Evolutionary conservation across 2,888 invertebrate genomes (phyloP).

Genomic region (Agrochola circellaris): DNA sequence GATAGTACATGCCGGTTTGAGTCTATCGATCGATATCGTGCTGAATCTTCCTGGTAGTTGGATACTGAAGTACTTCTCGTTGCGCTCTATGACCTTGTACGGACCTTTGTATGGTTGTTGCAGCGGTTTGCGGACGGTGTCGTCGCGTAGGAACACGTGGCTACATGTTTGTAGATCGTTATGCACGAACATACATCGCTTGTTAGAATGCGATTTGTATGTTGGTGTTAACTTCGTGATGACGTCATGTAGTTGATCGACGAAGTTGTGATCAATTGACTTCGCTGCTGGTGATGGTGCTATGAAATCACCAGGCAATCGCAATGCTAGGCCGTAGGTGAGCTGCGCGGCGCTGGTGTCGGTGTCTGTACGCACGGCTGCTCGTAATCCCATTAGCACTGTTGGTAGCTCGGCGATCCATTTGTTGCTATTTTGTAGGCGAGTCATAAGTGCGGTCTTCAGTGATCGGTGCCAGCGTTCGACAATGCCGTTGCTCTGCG

Average conservation of each 20-base stretch:
- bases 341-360: background rate
- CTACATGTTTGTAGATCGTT: no score
- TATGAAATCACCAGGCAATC: no score
- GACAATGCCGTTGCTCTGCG: background rate
- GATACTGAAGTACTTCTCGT: no score
- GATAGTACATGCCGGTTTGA: no score
- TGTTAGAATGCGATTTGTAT: background rate
- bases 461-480: background rate
- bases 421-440: background rate
- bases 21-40: no score
- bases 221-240: background rate
- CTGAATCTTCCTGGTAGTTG: no score
- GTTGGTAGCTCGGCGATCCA: background rate
- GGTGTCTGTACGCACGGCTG: background rate
- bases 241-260: background rate
- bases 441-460: background rate
- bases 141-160: no score
- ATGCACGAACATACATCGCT: background rate
- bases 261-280: background rate
- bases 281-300: no score
- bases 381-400: background rate
- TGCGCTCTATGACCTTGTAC: no score
- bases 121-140: no score
- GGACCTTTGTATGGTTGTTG: no score
- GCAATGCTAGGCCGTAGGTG: no score